A percentile compares a stretch with the other conserved stretches of the same genome.
Evolutionary conservation across 1,140 invertebrate genomes (phyloP).

Genomic region (Drosophila pseudoobscura): DNA sequence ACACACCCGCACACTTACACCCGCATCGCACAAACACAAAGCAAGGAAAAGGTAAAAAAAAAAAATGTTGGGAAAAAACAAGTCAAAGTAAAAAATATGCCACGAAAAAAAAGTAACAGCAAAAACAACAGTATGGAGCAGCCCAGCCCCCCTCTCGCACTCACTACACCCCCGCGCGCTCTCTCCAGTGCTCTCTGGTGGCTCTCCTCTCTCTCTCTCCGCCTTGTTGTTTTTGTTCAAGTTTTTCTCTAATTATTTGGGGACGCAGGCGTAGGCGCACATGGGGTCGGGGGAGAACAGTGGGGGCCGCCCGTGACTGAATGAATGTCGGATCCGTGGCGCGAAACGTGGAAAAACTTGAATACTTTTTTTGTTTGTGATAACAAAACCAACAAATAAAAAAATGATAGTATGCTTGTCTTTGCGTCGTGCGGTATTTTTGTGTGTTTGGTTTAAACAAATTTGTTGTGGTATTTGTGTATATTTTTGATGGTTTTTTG

Average conservation of each 20-base stretch:
- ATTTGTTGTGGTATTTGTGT: constrained; percentile 19
- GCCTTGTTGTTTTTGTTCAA: too few relatives aligned
- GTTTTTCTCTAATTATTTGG: too few relatives aligned
- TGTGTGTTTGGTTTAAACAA: constrained; percentile 24
- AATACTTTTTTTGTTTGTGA: not conserved
- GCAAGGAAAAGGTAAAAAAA: constrained; percentile 31
- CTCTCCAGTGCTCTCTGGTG: not conserved
- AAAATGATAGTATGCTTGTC: constrained; percentile 18
- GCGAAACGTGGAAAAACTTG: constrained; percentile 33
- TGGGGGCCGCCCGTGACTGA: too few relatives aligned
- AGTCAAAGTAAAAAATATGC: constrained; percentile 58
- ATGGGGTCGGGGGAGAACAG: too few relatives aligned
- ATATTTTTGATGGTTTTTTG: constrained; percentile 24
- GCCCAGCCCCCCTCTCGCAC: constrained; percentile 9
- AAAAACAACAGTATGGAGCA: constrained; percentile 30
- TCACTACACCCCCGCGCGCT: constrained; percentile 3
- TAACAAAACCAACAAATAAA: constrained; percentile 10
- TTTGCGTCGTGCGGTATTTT: constrained; percentile 9
- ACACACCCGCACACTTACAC: not conserved
- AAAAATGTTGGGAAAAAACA: constrained; percentile 29
- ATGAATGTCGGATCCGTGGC: constrained; percentile 41
- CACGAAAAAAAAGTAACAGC: constrained; percentile 55
- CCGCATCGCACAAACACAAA: constrained; percentile 1
- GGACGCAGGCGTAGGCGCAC: too few relatives aligned
- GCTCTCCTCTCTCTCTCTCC: too few relatives aligned